These are phyloP conservation scores for Mylabris phalerata DNA, from an alignment of 1,140 invertebrate species.

Conservation along the genomic window DNA sequence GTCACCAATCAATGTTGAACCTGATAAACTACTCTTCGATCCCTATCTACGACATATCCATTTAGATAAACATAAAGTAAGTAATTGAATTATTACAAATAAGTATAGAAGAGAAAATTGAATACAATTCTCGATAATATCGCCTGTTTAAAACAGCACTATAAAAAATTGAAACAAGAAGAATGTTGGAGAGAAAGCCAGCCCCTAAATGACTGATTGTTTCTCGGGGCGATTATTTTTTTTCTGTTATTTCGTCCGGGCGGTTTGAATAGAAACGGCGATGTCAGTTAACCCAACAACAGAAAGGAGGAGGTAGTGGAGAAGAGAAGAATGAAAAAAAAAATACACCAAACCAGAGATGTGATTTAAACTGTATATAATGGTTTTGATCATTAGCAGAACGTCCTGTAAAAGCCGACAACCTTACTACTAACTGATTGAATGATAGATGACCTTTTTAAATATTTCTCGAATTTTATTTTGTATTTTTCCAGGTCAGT, in stretches of 20 bases:
- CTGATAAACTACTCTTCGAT: conserved; percentile 87
- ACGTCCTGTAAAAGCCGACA: conserved; percentile 1
- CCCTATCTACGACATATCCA: conserved; percentile 81
- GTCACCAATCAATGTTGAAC: conserved; percentile 93
- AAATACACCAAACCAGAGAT: conserved; percentile 3
- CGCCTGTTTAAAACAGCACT: no score
- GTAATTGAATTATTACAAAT: conserved; percentile 9
- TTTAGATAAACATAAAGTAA: conserved; percentile 86
- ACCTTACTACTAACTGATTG: conserved; percentile 16
- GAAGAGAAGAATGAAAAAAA: background rate
- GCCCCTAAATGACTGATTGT: conserved; percentile 13
- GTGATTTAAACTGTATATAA: conserved; percentile 28
- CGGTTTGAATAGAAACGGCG: conserved; percentile 7
- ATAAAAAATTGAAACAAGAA: background rate
- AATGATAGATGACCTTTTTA: conserved; percentile 28
- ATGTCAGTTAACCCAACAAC: conserved; percentile 5
- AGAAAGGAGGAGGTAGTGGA: no score
- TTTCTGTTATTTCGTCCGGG: conserved; percentile 13
- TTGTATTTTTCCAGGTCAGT: conserved; percentile 58
- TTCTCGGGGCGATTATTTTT: conserved; percentile 5
- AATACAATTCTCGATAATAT: background rate
- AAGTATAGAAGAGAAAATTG: conserved; percentile 3
- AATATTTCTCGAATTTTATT: background rate
- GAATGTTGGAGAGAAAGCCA: background rate
- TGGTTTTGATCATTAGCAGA: conserved; percentile 35